These are phyloP conservation scores for Arenaria interpres DNA, from an alignment of 2,113 vertebrate genomes.

Conservation along the genomic window DNA sequence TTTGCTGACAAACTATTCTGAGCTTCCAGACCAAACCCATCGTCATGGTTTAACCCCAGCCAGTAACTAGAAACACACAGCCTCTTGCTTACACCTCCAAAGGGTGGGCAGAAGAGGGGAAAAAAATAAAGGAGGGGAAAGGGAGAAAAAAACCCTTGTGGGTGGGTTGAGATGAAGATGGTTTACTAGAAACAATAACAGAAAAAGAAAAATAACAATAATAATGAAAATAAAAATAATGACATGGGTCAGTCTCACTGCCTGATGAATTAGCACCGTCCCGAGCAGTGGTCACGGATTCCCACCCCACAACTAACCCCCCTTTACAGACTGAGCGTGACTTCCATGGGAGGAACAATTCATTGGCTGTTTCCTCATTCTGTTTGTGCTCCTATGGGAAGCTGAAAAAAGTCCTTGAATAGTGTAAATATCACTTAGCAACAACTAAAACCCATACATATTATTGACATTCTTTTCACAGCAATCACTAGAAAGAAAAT, in stretches of 20 bases:
- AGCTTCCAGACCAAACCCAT: background rate
- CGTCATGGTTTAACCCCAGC: background rate
- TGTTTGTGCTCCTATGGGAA: background rate
- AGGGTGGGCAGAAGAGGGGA: background rate
- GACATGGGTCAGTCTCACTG: background rate
- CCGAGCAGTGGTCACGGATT: background rate
- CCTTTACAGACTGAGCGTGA: background rate
- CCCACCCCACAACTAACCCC: background rate
- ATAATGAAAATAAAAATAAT: background rate
- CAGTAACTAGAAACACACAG: background rate
- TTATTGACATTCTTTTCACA: background rate
- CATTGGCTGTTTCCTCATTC: background rate
- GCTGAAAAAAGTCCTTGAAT: background rate
- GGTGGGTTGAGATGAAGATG: background rate
- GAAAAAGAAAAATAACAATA: background rate
- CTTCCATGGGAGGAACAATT: background rate
- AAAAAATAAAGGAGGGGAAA: too few species aligned
- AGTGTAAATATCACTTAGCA: background rate
- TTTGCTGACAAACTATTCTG: background rate
- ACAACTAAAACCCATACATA: background rate
- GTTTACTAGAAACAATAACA: background rate
- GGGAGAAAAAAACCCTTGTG: too few species aligned
- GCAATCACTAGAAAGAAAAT: background rate
- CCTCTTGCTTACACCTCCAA: background rate
- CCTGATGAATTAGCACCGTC: background rate